Conservation (phyloP, 2,888 invertebrate species). For the Oithona nana region DNA sequence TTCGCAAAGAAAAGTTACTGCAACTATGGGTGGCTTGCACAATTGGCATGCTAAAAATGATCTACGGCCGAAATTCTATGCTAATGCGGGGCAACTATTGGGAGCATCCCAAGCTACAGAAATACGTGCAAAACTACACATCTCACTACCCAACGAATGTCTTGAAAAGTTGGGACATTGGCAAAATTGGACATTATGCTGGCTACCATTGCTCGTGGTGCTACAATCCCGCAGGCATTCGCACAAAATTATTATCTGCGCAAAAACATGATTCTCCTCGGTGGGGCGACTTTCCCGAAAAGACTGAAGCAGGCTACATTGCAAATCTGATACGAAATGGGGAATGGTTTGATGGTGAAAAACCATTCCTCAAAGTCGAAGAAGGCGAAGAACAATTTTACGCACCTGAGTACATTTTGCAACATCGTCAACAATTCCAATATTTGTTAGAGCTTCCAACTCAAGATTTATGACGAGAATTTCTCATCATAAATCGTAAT, state of each 20-base stretch:
- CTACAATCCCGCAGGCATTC: constrained; percentile 34
- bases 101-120: constrained; percentile 14
- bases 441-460: constrained; percentile 19
- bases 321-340: constrained; percentile 42
- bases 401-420: constrained; percentile 20
- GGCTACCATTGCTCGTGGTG: constrained; percentile 46
- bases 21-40: constrained; percentile 19
- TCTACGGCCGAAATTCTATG: constrained; percentile 20
- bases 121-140: constrained; percentile 27
- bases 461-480: too few relatives aligned
- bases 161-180: constrained; percentile 21
- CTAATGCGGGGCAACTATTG: constrained; percentile 22
- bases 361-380: constrained; percentile 17
- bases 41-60: constrained; percentile 19
- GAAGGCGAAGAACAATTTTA: constrained; percentile 16
- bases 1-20: constrained; percentile 6
- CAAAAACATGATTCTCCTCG: constrained; percentile 26
- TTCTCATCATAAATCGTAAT: too few relatives aligned
- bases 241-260: constrained; percentile 31
- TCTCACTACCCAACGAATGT: constrained; percentile 36
- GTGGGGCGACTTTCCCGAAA: constrained; percentile 26
- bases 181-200: constrained; percentile 39
- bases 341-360: constrained; percentile 21
- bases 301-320: constrained; percentile 38
- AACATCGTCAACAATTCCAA: constrained; percentile 20